Percentiles rank a stretch among this genome's conserved stretches.
These are phyloP conservation scores for Nycteola revayana DNA, from an alignment of 2,888 invertebrate species.

Conservation along the genomic window DNA sequence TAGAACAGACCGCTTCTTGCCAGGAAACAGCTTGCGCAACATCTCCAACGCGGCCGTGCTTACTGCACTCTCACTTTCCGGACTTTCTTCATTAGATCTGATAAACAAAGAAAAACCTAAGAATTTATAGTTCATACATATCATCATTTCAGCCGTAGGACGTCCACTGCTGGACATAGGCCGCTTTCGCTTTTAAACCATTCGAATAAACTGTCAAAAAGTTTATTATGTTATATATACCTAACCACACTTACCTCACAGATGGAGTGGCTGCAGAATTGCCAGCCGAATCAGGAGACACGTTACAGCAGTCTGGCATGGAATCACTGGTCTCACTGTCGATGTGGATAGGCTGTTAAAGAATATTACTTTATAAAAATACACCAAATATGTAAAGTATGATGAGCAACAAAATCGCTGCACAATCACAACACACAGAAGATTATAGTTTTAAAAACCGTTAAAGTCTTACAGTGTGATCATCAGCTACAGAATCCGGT, in stretches of 20 bases:
- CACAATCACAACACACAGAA: too few relatives aligned
- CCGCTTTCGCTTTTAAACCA: too few relatives aligned
- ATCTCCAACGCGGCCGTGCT: slow-evolving; percentile 91
- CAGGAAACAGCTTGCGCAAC: slow-evolving; percentile 93
- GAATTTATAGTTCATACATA: too few relatives aligned
- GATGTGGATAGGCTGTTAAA: slow-evolving; percentile 66
- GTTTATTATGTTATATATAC: too few relatives aligned
- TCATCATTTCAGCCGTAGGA: too few relatives aligned
- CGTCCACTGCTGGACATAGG: too few relatives aligned
- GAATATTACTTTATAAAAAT: not conserved
- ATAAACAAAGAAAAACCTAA: too few relatives aligned
- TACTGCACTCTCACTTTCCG: slow-evolving; percentile 67
- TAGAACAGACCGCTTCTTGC: slow-evolving; percentile 92
- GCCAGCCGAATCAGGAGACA: slow-evolving; percentile 63
- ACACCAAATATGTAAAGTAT: not conserved
- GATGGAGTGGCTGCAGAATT: slow-evolving; percentile 39
- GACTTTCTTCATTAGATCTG: slow-evolving; percentile 32
- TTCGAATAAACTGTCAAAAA: too few relatives aligned
- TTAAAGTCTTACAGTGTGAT: slow-evolving; percentile 68
- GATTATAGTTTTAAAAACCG: too few relatives aligned
- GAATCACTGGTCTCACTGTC: slow-evolving; percentile 77
- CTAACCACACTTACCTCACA: slow-evolving; percentile 37
- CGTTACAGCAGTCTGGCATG: slow-evolving; percentile 65
- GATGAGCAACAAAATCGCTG: too few relatives aligned
- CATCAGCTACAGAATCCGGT: slow-evolving; percentile 67